Evolutionary conservation across 2,113 vertebrate genomes (phyloP), one percentile per base, ranked within the genome.

Genomic region (Mellivora capensis): DNA sequence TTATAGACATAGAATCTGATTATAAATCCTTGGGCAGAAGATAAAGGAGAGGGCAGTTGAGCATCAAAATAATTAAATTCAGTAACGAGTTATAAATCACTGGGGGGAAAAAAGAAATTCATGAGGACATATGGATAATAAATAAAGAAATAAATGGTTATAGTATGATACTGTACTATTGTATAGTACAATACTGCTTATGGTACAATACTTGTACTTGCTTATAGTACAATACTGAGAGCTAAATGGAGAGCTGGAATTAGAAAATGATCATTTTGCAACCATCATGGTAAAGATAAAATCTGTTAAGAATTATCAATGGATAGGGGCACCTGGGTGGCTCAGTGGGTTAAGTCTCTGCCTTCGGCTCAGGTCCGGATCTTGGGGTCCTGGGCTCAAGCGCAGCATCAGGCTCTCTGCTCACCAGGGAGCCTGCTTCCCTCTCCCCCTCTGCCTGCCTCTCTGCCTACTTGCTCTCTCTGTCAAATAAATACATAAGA

Each of bases 1-100:
- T 86, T 67, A 91, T 29, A 54, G 31, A n/a, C 34, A 93, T 17
- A 64, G 29, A 74, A 39, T 64, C 89, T 92, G 72, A 81, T 29
- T 44, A 44, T n/a, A 93, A 86, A 87, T 31, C n/a, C n/a, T 90
- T 44, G 87, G 74, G 57, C 57, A 76, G 76, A 25, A 94, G 71
- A 52, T 20, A 71, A 23, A 23, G 13, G 18, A 93, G 15, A 61
- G 0, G 37, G 27, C n/a, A 57, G 37, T 77, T 81, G 77, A 91
- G 49, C 23, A 93, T 39, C 57, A 90, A 83, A 87, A 42, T 93
- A 95, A 97, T 67, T 71, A 85, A 76, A 87, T 82, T 87, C 71
- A 88, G 72, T 44, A 62, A 80, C 42, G 15, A 88, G 25, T 74
- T 54, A 91, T 62, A 94, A 80, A 62, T 27, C 71, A 91, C 29